A percentile compares a stretch with the other conserved stretches of the same genome.
Conservation (phyloP, 2,797 vertebrate genomes). For the Syngnathus rostellatus region DNA sequence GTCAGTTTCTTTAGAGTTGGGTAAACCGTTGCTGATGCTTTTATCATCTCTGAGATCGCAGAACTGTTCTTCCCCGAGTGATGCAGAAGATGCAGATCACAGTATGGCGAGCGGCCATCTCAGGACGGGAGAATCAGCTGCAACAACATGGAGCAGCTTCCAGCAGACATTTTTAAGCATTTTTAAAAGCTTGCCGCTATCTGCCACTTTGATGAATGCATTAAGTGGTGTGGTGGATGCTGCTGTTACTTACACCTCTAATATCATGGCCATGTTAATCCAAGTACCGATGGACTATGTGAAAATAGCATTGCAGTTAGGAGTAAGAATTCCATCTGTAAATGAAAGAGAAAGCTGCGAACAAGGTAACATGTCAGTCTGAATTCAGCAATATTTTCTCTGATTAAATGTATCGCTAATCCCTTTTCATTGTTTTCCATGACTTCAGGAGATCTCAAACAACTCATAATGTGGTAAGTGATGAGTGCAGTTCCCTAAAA, state of each 20-base stretch:
- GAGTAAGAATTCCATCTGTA: constrained; percentile 54
- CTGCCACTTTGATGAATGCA: constrained; percentile 35
- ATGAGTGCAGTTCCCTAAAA: background rate
- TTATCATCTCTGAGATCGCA: constrained; percentile 52
- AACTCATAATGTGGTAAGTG: constrained; percentile 76
- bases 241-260: constrained; percentile 36
- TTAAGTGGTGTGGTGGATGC: constrained; percentile 45
- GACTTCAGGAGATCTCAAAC: constrained; percentile 70
- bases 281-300: constrained; percentile 57
- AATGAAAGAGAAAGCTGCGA: constrained; percentile 52
- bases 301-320: constrained; percentile 63
- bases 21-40: constrained; percentile 35
- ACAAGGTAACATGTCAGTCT: constrained; percentile 51
- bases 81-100: constrained; percentile 2
- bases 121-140: constrained; percentile 22
- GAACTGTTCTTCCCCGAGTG: constrained; percentile 33
- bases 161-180: constrained; percentile 43
- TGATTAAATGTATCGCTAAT: background rate
- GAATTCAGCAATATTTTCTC: background rate
- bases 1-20: constrained; percentile 44
- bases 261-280: constrained; percentile 41
- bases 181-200: constrained; percentile 46
- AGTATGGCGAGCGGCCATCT: constrained; percentile 33
- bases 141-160: constrained; percentile 17
- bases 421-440: constrained; percentile 12